These are phyloP conservation scores for Tricholaema leucomelas DNA, from an alignment of 2,113 vertebrate genomes.

Conservation along the genomic window DNA sequence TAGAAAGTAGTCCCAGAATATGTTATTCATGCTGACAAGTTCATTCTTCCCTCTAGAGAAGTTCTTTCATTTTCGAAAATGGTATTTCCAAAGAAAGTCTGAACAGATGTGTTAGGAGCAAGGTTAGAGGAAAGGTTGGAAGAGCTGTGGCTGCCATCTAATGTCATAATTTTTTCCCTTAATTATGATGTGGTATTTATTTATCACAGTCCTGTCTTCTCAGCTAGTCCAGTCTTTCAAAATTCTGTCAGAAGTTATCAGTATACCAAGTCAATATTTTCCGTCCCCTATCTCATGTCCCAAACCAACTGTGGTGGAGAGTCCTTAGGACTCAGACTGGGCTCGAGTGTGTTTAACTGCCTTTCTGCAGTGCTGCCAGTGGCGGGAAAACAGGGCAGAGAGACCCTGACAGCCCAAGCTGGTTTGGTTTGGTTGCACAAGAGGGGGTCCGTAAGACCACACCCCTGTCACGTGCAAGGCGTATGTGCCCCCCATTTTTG, in stretches of 20 bases:
- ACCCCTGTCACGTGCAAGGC: too few relatives aligned
- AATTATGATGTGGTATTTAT: not conserved
- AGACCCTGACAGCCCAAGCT: too few relatives aligned
- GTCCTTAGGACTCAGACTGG: too few relatives aligned
- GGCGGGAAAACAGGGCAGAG: too few relatives aligned
- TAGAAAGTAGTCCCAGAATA: not conserved
- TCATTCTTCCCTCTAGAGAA: not conserved
- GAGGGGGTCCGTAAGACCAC: too few relatives aligned
- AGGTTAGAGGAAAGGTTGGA: not conserved
- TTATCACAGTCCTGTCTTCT: not conserved
- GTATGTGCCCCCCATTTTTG: too few relatives aligned
- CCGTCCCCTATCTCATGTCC: not conserved
- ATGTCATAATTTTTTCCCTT: not conserved
- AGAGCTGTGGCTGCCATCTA: not conserved
- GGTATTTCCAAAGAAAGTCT: not conserved
- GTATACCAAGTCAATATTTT: not conserved
- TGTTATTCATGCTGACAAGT: not conserved
- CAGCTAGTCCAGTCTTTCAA: fast-evolving
- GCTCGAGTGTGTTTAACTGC: too few relatives aligned
- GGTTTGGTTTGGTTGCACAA: too few relatives aligned
- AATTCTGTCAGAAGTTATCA: not conserved
- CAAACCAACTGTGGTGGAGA: too few relatives aligned
- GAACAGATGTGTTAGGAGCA: not conserved
- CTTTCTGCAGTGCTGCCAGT: too few relatives aligned
- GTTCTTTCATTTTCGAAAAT: not conserved